Evolutionary conservation across 1,140 invertebrate species (phyloP), one percentile per base, ranked within the genome.

Genomic region (Hydropsyche tenuis): DNA sequence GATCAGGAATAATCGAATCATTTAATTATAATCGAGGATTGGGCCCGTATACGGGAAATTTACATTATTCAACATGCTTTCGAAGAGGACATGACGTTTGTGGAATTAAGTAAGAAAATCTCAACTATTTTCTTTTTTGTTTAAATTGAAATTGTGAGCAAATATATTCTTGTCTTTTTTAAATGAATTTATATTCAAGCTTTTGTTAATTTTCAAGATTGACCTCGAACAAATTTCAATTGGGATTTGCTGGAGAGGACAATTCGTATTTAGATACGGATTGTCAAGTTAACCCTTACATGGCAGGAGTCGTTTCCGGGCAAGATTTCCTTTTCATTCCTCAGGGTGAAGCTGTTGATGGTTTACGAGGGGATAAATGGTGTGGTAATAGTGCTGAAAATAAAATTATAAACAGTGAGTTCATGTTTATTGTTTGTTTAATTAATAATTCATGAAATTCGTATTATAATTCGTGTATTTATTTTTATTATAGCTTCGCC

Each of bases 1-100:
- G 83, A 7, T 77, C 81, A 0, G 89, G 89, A 9, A 81, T 80
- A 45, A 84, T 90, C 72, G 85, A 87, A 75, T 89, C 86, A 9
- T 90, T 91, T 78, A 90, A 90, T 79, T 90, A 87, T 78, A 87
- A 87, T 79, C 78, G 80, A 0, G 82, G 86, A 6, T 69, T 78
- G 0, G 83, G 85, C 0, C 82, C 83, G 0, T 84, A 85, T 79
- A 81, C 83, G 43, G 80, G 80, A 5, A 81, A 85, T 71, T 69
- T 86, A 71, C 79, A 82, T 7, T 83, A 86, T 75, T 81, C 85
- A 2, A 83, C 82, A 0, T 85, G 84, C 79, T 85, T 85, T 77
- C 83, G 81, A 42, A 77, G 81, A 16, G 81, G 80, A 0, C 70
- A 80, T 4, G 82, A 83, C 65, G 82, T 84, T 11, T 86, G 85